These are phyloP conservation scores for Andrena marginata DNA, from an alignment of 2,888 invertebrate species.

Conservation along the genomic window DNA sequence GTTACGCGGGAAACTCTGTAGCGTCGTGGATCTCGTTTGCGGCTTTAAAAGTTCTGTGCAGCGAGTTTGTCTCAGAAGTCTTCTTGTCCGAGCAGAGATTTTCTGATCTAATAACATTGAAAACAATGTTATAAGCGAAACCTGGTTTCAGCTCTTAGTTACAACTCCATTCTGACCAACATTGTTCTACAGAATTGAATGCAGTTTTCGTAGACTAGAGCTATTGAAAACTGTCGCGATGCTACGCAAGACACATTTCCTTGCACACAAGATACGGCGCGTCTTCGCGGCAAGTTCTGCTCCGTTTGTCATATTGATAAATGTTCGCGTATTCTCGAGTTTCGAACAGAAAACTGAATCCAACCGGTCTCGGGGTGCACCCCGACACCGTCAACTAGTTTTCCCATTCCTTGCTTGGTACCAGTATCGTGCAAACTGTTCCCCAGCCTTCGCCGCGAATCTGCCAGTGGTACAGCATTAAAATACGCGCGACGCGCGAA, in stretches of 20 bases:
- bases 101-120: neutral
- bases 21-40: neutral
- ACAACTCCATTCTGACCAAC: neutral
- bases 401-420: neutral
- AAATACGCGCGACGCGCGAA: slow-evolving; percentile 4
- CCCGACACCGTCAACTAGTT: neutral
- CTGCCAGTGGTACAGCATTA: neutral
- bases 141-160: neutral
- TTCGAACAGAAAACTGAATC: neutral
- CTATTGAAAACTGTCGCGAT: neutral
- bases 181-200: no score
- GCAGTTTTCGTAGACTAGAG: no score
- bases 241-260: neutral
- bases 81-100: neutral
- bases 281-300: slow-evolving; percentile 1
- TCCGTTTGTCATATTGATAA: neutral
- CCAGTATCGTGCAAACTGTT: neutral
- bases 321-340: neutral
- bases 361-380: neutral
- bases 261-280: neutral
- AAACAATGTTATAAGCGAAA: neutral
- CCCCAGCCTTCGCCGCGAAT: neutral
- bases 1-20: neutral
- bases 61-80: neutral
- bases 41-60: neutral